Percentiles rank a stretch among this genome's conserved stretches.
phyloP scores from a whole-genome alignment of 2,888 invertebrate species.

The Anorthoa munda region DNA sequence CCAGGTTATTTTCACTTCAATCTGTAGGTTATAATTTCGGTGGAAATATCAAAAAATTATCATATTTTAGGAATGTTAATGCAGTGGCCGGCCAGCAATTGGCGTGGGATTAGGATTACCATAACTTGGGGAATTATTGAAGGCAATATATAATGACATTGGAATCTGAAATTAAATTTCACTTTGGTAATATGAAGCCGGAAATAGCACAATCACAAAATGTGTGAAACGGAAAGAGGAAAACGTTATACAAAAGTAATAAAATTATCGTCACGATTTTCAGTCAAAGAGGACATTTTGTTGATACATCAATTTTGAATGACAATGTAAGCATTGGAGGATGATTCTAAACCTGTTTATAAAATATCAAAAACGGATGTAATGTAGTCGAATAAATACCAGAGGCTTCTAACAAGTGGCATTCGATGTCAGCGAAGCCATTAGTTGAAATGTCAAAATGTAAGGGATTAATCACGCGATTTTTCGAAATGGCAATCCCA shows the following conservation, averaged over 20 bases:
- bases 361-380: not conserved
- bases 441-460: too few species aligned
- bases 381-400: too few species aligned
- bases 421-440: too few species aligned
- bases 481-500: too few species aligned
- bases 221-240: not conserved
- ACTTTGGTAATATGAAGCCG: slow-evolving; percentile 24
- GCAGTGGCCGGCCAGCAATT: slow-evolving; percentile 45
- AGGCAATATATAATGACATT: slow-evolving; percentile 53
- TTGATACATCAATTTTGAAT: not conserved
- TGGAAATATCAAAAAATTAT: slow-evolving; percentile 53
- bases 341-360: not conserved
- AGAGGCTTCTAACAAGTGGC: too few species aligned
- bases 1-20: slow-evolving; percentile 37
- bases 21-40: slow-evolving; percentile 30
- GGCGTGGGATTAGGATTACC: slow-evolving; percentile 57
- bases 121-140: slow-evolving; percentile 60
- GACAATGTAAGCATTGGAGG: not conserved
- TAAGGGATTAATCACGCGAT: too few species aligned
- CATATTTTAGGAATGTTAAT: slow-evolving; percentile 57
- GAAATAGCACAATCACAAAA: slow-evolving; percentile 18
- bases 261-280: slow-evolving; percentile 1
- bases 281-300: not conserved
- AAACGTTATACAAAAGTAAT: slow-evolving; percentile 7
- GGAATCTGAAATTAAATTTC: slow-evolving; percentile 49